Conservation (phyloP, 2,113 vertebrate genomes). For the Leucoraja erinaceus region DNA sequence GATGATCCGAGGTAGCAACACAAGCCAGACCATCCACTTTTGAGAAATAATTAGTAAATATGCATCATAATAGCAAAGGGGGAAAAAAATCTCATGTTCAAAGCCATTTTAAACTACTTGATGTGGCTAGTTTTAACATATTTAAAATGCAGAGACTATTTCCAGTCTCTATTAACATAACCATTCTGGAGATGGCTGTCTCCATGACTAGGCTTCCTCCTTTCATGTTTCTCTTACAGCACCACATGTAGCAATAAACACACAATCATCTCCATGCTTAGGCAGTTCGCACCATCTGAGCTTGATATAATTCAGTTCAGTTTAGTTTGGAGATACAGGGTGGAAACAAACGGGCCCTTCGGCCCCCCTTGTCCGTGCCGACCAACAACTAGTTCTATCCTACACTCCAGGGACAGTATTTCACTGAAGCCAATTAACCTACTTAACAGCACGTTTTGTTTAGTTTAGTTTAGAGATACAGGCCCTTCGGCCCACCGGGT, state of each 20-base stretch:
- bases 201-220: conserved; percentile 24
- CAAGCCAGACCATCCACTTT: not conserved
- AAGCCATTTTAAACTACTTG: conserved; percentile 36
- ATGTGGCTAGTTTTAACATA: conserved; percentile 37
- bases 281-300: not conserved
- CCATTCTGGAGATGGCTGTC: conserved; percentile 36
- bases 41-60: conserved; percentile 36
- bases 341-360: no score
- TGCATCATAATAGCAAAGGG: conserved; percentile 30
- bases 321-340: no score
- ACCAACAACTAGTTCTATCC: no score
- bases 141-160: conserved; percentile 35
- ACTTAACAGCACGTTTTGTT: no score
- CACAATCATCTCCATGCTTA: conserved; percentile 5
- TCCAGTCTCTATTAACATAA: conserved; percentile 35
- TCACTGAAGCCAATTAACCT: no score
- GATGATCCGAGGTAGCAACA: not conserved
- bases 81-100: conserved; percentile 25
- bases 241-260: conserved; percentile 1
- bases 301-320: no score
- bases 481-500: no score
- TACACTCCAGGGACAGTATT: no score
- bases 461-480: no score
- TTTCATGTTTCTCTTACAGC: conserved; percentile 19
- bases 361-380: no score